Evolutionary conservation across 2,797 vertebrate species (phyloP), one percentile per base, ranked within the genome.

Genomic region (Gorsachius magnificus): DNA sequence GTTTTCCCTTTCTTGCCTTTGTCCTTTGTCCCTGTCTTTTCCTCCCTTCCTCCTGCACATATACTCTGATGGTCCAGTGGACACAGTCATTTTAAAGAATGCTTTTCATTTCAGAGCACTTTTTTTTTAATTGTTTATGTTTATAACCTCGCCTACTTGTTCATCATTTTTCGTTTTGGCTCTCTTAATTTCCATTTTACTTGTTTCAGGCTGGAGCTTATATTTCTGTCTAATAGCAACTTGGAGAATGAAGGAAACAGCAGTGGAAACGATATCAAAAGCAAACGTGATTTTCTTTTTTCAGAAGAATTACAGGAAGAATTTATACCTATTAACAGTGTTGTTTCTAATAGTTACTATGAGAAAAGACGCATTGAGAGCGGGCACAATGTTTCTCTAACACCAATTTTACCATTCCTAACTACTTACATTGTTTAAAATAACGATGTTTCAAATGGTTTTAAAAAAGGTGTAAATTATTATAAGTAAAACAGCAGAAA

Each of bases 11-110:
- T 66, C 86, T 86, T 69, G 46, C 45, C 87, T 90, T 75, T 64
- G 60, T 96, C 72, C 72, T 93, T 95, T 88, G 75, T 95, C 89
- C 77, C 72, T 88, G 82, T 95, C 94, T 96, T 53, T 92, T 60
- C 96, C 65, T 95, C 94, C 84, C 76, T 89, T 72, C 87, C 87
- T 96, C 89, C 91, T 95, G 81, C 91, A 76, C 46, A 15, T 76
- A 50, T n/a, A 29, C 51, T 82, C 75, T 36, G 77, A 91, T 94
- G 94, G 74, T 96, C 94, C 78, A 87, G 77, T 82, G 74, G 94
- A 70, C 93, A 82, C 91, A 72, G 53, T 94, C 63, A 84, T 72
- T 92, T 74, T 85, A 90, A 96, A 93, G 83, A 65, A 93, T 79
- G 91, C 21, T 87, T 95, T 90, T 74, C 71, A 61, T 87, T 92